These are phyloP conservation scores for Somateria mollissima DNA, from an alignment of 2,797 vertebrate species.

Conservation along the genomic window DNA sequence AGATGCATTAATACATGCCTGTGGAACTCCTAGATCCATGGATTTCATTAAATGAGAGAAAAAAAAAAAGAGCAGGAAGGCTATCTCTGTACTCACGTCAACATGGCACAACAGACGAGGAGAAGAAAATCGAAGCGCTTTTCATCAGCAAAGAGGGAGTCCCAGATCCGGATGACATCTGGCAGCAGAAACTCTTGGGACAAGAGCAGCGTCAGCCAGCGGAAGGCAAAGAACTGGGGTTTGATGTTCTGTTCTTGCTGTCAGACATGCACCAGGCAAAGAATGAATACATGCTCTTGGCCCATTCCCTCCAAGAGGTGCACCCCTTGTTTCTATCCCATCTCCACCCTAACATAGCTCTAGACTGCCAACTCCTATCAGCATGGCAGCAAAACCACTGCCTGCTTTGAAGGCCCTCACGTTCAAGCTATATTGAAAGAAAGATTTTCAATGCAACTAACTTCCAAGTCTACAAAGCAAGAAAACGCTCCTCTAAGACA, in stretches of 20 bases:
- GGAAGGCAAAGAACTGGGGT: conserved; percentile 98
- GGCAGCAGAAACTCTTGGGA: conserved; percentile 98
- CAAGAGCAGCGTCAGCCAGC: conserved; percentile 94
- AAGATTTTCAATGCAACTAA: neutral
- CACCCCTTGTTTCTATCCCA: neutral
- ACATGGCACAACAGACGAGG: conserved; percentile 96
- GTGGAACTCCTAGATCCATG: neutral
- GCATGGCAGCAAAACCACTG: neutral
- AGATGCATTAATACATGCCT: neutral
- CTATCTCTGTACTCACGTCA: conserved; percentile 80
- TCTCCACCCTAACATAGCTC: neutral
- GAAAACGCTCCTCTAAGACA: neutral
- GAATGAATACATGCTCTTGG: neutral
- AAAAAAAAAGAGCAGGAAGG: neutral
- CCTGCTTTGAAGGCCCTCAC: neutral
- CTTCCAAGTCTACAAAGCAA: neutral
- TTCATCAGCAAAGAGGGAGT: conserved; percentile 93
- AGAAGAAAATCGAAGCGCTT: conserved; percentile 95
- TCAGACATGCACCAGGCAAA: conserved; percentile 51
- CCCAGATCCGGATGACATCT: conserved; percentile 98
- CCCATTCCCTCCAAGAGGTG: neutral
- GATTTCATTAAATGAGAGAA: neutral
- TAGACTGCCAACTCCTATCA: neutral
- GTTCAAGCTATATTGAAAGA: neutral
- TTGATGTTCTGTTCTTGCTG: conserved; percentile 99